These are phyloP conservation scores for Drosophila rellima DNA, from an alignment of 2,888 invertebrate species.

Conservation along the genomic window DNA sequence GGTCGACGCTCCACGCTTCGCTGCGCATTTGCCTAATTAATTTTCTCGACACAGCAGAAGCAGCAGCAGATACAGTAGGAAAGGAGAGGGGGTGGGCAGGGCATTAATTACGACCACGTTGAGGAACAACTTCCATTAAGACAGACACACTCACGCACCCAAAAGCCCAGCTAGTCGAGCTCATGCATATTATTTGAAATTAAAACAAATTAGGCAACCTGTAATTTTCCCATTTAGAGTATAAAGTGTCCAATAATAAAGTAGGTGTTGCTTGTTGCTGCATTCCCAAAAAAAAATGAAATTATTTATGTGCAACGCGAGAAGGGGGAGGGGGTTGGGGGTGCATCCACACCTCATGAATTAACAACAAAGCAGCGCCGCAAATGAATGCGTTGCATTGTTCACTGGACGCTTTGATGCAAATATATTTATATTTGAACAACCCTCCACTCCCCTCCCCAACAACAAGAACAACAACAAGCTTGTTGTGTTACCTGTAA, in stretches of 20 bases:
- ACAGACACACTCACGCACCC: slow-evolving; percentile 32
- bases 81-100: slow-evolving; percentile 20
- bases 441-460: not conserved
- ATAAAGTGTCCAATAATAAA: slow-evolving; percentile 79
- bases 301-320: slow-evolving; percentile 61
- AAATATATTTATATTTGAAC: slow-evolving; percentile 36
- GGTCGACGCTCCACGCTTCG: slow-evolving; percentile 75
- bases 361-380: slow-evolving; percentile 72
- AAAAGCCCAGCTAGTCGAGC: slow-evolving; percentile 36
- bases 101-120: slow-evolving; percentile 80
- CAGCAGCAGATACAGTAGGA: slow-evolving; percentile 38
- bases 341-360: slow-evolving; percentile 76
- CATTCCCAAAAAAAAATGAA: slow-evolving; percentile 47
- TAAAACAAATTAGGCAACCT: slow-evolving; percentile 83
- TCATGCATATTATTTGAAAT: slow-evolving; percentile 80
- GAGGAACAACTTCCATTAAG: slow-evolving; percentile 81
- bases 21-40: slow-evolving; percentile 84
- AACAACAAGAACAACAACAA: slow-evolving; percentile 11
- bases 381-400: slow-evolving; percentile 71
- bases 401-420: slow-evolving; percentile 38
- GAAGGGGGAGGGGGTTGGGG: not conserved
- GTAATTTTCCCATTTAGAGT: slow-evolving; percentile 81
- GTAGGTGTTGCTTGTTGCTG: slow-evolving; percentile 73
- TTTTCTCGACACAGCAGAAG: slow-evolving; percentile 78
- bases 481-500: not conserved